Evolutionary conservation across 2,113 vertebrate genomes (phyloP).

Genomic region (Copsychus sechellarum): DNA sequence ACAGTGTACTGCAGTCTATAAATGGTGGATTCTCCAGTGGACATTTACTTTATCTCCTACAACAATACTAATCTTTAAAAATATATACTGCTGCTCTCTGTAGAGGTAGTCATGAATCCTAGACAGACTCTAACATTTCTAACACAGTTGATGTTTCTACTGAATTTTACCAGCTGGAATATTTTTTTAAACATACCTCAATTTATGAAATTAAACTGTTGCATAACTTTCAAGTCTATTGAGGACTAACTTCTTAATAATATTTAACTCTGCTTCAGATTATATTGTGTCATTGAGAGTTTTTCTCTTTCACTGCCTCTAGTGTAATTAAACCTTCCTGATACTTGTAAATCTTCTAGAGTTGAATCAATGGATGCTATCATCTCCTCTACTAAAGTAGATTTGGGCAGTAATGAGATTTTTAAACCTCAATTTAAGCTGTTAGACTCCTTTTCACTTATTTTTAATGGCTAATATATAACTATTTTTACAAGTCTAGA

Average conservation of each 20-base stretch:
- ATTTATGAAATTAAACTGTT: neutral
- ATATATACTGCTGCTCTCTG: neutral
- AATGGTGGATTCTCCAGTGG: neutral
- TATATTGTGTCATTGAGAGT: neutral
- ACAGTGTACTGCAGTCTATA: neutral
- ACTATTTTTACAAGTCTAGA: constrained; percentile 3
- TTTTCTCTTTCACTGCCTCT: neutral
- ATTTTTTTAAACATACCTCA: neutral
- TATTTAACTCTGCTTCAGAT: neutral
- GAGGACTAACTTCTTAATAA: neutral
- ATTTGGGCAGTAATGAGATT: constrained; percentile 39
- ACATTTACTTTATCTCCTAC: neutral
- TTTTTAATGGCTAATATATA: constrained; percentile 17
- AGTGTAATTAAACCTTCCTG: constrained; percentile 13
- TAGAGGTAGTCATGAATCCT: neutral
- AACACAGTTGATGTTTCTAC: neutral
- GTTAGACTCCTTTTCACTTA: neutral
- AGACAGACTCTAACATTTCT: neutral
- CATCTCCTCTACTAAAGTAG: neutral
- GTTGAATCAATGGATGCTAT: neutral
- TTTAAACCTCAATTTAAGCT: constrained; percentile 24
- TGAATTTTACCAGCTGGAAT: neutral
- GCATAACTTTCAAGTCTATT: neutral
- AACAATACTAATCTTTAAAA: neutral
- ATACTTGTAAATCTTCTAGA: constrained; percentile 20